phyloP scores from a whole-genome alignment of 2,113 vertebrate species.

The Aplodontia rufa region DNA sequence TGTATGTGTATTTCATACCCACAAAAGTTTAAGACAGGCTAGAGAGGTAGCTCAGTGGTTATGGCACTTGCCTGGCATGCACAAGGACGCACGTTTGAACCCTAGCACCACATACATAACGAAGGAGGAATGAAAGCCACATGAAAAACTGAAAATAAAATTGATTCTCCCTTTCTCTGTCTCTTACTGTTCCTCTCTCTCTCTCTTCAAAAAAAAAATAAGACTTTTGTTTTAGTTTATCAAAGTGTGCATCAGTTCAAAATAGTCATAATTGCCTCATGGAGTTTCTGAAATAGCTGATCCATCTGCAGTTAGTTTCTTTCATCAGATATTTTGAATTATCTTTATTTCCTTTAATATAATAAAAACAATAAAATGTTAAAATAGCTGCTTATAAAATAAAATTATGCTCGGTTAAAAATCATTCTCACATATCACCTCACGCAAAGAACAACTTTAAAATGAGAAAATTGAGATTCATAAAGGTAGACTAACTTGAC shows the following conservation, averaged over 20 bases:
- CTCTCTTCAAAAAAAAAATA: no score
- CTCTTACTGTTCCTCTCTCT: no score
- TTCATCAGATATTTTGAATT: not conserved
- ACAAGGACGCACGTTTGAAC: no score
- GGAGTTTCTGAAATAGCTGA: not conserved
- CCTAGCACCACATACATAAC: no score
- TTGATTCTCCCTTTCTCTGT: no score
- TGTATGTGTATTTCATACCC: not conserved
- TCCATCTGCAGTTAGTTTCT: not conserved
- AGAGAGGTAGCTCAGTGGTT: no score
- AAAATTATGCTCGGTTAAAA: not conserved
- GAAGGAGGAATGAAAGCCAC: no score
- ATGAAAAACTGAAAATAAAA: no score
- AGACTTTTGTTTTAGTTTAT: no score
- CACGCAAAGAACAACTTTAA: not conserved
- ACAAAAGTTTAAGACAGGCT: not conserved
- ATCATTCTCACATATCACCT: not conserved
- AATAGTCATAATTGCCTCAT: not conserved
- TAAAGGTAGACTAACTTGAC: not conserved
- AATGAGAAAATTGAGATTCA: not conserved
- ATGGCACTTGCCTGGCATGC: no score
- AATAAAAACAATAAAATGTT: not conserved
- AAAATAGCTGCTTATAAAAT: not conserved
- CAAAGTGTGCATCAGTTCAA: not conserved
- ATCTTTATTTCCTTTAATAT: not conserved